Percentiles rank a stretch among this genome's conserved stretches.
phyloP scores from a whole-genome alignment of 1,140 invertebrate genomes.

The Polypedilum pembai region DNA sequence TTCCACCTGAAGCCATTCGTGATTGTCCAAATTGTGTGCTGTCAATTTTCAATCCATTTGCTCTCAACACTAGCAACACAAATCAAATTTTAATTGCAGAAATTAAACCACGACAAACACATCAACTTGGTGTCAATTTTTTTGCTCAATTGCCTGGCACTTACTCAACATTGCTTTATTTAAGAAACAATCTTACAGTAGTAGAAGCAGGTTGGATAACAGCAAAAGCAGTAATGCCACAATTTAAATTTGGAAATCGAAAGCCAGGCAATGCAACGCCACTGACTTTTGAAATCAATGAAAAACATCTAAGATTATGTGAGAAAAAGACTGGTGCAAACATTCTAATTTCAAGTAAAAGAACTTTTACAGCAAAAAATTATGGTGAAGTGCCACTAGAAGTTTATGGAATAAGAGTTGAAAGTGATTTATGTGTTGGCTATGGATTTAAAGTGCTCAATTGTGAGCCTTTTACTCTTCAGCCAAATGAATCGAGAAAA shows the following conservation, averaged over 20 bases:
- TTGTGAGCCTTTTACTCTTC: slow-evolving; percentile 71
- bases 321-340: slow-evolving; percentile 47
- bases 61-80: slow-evolving; percentile 32
- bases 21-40: slow-evolving; percentile 38
- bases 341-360: slow-evolving; percentile 59
- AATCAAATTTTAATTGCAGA: slow-evolving; percentile 32
- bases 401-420: slow-evolving; percentile 68
- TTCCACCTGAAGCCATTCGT: slow-evolving; percentile 39
- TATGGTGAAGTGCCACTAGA: slow-evolving; percentile 74
- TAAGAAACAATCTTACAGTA: slow-evolving; percentile 86
- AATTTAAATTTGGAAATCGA: slow-evolving; percentile 86
- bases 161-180: slow-evolving; percentile 44
- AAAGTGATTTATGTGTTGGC: slow-evolving; percentile 68
- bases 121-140: slow-evolving; percentile 42
- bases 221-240: slow-evolving; percentile 73
- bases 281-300: slow-evolving; percentile 74
- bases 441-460: slow-evolving; percentile 81
- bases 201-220: slow-evolving; percentile 75
- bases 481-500: slow-evolving; percentile 73
- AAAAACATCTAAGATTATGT: slow-evolving; percentile 78
- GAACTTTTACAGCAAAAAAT: slow-evolving; percentile 82
- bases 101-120: slow-evolving; percentile 37
- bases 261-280: slow-evolving; percentile 66
- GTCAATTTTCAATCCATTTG: slow-evolving; percentile 37
- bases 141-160: slow-evolving; percentile 38